Base-by-base conservation (phyloP, 2,888 invertebrate genomes). In the Acanthosoma haemorrhoidale region DNA sequence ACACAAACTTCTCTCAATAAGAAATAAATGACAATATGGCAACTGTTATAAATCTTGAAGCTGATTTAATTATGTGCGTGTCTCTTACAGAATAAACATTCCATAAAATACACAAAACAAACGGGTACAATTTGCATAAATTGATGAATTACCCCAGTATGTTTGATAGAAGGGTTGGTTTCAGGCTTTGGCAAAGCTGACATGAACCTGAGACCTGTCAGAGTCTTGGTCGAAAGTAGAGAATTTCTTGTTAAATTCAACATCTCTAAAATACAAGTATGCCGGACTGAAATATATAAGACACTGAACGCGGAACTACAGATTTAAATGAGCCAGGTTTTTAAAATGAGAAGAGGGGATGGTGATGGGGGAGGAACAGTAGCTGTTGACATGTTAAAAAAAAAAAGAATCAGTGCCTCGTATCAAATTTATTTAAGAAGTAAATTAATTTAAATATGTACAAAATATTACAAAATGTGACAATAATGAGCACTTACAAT, bases 141-240 rank as follows among this genome's bases (percentile, higher is more conserved):
- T 18, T 58, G 6, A 59, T 61, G 8, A 11, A 60, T 71, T 67
- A 73, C 73, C 39, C 73, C 73, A 8, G 73, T 73, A 9, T 66
- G 38, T 41, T 73, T 73, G 9, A 73, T 68, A 16, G 61, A 43
- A 16, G 73, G 73, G 13, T 69, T 9, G 4, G 38, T 43, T 66
- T 69, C 60, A 4, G 73, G 73, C 25, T 71, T 41, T 9, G 69
- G 71, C 3, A 64, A 31, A 51, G 71, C 67, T 16, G 73, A 73
- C 70, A 70, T 70, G 25, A 57, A 68, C 43, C 70, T 61, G 2
- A 67, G 32, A 15, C 67, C 34, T 5, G 18, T 29, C 51, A 57
- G 15, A 43, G 41, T 43, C n/a, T 67, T 67, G 9, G 18, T 18
- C 2, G 34, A 31, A 5, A 67, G 57, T 8, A 67, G n/a, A n/a